Evolutionary conservation across 2,888 invertebrate genomes (phyloP).

Genomic region (Polyploca ridens): DNA sequence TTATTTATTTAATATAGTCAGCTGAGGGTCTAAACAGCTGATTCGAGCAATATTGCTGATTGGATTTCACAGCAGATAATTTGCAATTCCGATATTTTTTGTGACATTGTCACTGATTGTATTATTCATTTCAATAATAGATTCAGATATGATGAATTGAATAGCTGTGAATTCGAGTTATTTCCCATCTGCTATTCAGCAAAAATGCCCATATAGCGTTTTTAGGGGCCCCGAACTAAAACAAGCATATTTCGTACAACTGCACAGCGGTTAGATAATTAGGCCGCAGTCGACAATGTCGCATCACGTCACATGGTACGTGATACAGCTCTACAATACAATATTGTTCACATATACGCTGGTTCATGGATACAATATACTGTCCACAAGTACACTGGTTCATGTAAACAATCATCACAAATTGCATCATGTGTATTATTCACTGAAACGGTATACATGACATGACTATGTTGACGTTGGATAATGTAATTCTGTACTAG

Average conservation of each 20-base stretch:
- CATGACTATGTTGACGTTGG: background rate
- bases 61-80: too few relatives aligned
- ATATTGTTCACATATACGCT: background rate
- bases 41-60: too few relatives aligned
- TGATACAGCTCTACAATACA: background rate
- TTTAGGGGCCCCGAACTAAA: background rate
- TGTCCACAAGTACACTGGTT: background rate
- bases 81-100: too few relatives aligned
- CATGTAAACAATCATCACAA: background rate
- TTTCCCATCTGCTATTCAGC: too few relatives aligned
- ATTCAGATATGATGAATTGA: too few relatives aligned
- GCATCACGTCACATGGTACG: background rate
- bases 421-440: background rate
- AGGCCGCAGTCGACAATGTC: slow-evolving; percentile 1
- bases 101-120: too few relatives aligned
- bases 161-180: too few relatives aligned
- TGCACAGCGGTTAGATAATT: background rate
- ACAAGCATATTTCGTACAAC: background rate
- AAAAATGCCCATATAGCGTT: background rate
- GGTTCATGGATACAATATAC: background rate
- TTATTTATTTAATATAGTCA: too few relatives aligned
- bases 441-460: background rate
- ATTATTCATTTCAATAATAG: too few relatives aligned
- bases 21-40: too few relatives aligned
- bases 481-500: too few relatives aligned